A percentile compares a stretch with the other conserved stretches of the same genome.
Evolutionary conservation across 2,888 invertebrate genomes (phyloP).

Genomic region (Tupiocoris notatus): DNA sequence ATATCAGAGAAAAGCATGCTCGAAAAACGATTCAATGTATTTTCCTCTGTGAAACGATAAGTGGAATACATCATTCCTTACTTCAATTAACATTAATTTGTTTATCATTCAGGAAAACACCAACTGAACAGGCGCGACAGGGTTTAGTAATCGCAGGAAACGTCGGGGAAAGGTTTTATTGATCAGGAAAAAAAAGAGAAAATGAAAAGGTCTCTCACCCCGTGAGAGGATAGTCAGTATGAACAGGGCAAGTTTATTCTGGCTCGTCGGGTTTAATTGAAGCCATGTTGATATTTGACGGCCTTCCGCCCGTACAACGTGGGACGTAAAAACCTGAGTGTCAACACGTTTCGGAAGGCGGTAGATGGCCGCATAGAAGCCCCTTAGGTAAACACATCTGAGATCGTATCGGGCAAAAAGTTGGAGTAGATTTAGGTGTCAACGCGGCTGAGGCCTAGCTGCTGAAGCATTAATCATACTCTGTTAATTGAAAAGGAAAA

Average conservation of each 20-base stretch:
- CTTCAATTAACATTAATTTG: too few relatives aligned
- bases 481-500: too few relatives aligned
- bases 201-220: not conserved
- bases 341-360: not conserved
- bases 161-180: not conserved
- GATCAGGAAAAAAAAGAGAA: not conserved
- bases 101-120: too few relatives aligned
- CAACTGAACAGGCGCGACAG: too few relatives aligned
- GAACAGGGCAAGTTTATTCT: not conserved
- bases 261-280: slow-evolving; percentile 9
- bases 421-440: not conserved
- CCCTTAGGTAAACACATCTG: slow-evolving; percentile 2
- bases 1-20: too few relatives aligned
- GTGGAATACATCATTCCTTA: too few relatives aligned
- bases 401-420: not conserved
- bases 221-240: too few relatives aligned
- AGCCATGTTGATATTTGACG: slow-evolving; percentile 8
- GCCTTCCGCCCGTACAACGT: not conserved
- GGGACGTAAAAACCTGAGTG: not conserved
- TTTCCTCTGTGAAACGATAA: too few relatives aligned
- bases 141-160: too few relatives aligned
- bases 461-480: too few relatives aligned
- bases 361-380: not conserved
- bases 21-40: too few relatives aligned
- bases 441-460: not conserved